Evolutionary conservation across 2,113 vertebrate genomes (phyloP), one percentile per base, ranked within the genome.

Genomic region (Protomyctophum bolini): DNA sequence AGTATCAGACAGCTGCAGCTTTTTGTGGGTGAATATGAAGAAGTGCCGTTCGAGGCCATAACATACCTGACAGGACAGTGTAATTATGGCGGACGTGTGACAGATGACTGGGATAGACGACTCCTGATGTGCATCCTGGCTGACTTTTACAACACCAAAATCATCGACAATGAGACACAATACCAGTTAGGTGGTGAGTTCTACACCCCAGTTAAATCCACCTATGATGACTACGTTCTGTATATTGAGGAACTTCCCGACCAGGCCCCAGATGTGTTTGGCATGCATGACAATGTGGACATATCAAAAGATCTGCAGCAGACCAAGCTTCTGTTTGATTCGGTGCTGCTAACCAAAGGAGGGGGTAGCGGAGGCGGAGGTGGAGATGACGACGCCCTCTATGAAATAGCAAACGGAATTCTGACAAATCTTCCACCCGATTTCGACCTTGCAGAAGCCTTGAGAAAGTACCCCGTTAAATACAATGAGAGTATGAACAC

Each of bases 401-500:
- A 4, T 41, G 33, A 3, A 41, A 41, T 41, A 41, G 33, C 33
- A 41, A 6, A 41, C 5, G 33, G 33, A 41, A 41, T 41, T 41
- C 33, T 41, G 3, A 41, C 33, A 41, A 41, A 41, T 41, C 93
- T 99, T 76, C 97, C 97, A 63, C 66, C 57, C 33, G 92, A 98
- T 86, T 99, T 97, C 91, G 95, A 98, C 87, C 94, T 92, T 60
- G 96, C 97, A 84, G 59, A 70, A 29, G 94, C 95, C 50, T 91
- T 98, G 2, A 10, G 15, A 12, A 96, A 91, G 75, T 99, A 94
- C 76, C 98, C 97, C 0, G 95, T 98, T 79, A 92, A 45, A 65
- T 99, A 99, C 54, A 93, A 98, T 76, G 98, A 99, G 82, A 99
- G 98, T 79, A 98, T 98, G 97, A 99, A 99, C 85, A 97, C 96